These are phyloP conservation scores for Piprites chloris DNA, from an alignment of 2,113 vertebrate genomes.

Conservation along the genomic window DNA sequence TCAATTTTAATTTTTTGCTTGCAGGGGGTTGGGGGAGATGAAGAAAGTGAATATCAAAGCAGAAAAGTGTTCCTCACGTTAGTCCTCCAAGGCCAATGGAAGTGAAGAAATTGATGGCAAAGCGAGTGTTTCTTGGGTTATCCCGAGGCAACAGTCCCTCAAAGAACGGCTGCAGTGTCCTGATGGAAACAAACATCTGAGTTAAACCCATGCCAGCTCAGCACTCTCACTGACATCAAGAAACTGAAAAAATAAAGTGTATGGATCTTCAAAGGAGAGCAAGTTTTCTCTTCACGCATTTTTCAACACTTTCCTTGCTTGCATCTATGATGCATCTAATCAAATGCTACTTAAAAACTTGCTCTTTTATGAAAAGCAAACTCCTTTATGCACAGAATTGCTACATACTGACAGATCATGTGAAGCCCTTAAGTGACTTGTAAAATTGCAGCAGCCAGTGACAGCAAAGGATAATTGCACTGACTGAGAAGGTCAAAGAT, in stretches of 20 bases:
- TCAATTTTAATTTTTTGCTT: neutral
- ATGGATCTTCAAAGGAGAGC: neutral
- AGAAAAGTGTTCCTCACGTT: constrained; percentile 80
- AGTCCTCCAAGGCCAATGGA: constrained; percentile 97
- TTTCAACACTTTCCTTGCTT: neutral
- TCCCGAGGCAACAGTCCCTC: constrained; percentile 95
- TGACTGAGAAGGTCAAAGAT: neutral
- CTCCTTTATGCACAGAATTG: neutral
- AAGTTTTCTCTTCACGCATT: neutral
- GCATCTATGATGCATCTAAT: neutral
- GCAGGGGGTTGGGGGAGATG: rapidly evolving
- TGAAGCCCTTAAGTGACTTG: neutral
- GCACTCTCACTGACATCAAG: neutral
- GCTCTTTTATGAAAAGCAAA: neutral
- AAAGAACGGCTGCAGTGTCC: constrained; percentile 92
- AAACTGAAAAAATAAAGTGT: neutral
- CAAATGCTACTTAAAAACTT: neutral
- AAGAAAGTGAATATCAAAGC: neutral
- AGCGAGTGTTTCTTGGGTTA: constrained; percentile 96
- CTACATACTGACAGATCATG: neutral
- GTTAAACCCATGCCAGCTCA: neutral
- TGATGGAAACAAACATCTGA: constrained; percentile 59
- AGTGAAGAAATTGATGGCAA: constrained; percentile 99
- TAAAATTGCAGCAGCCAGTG: neutral
- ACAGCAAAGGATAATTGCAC: neutral